Evolutionary conservation across 2,113 vertebrate genomes (phyloP), one percentile per base, ranked within the genome.

Genomic region (Eublepharis macularius): DNA sequence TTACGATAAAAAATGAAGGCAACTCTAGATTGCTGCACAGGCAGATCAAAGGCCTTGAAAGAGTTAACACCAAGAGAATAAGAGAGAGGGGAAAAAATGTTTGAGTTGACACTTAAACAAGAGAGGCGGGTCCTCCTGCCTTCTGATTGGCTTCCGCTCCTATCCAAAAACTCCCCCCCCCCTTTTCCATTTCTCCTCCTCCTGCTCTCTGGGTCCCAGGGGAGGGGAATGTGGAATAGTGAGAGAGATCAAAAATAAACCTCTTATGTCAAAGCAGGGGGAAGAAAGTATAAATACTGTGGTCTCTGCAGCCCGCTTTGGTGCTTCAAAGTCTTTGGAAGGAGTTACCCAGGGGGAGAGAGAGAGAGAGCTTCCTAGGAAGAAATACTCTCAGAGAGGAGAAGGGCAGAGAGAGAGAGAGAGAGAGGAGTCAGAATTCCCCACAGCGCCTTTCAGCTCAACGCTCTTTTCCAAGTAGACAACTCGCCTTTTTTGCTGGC

Each of bases 181-280:
- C 84, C 63, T 83, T 77, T 84, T 80, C 6, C 87, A 89, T 88
- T 89, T 65, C 78, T 86, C 84, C 90, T 86, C 90, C 91, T 88
- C 92, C 83, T 75, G 65, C 87, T 86, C 93, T 91, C 90, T 60
- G 93, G 91, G 92, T 94, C 95, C 94, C 95, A 92, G 96, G 97
- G 98, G 98, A 98, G 97, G 97, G 97, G 97, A 97, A 94, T 95
- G 95, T 94, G 96, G 96, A 96, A 94, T 96, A 96, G 96, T 94
- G 93, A 95, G 96, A 94, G 97, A 94, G 97, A 97, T 97, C 97
- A 97, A 97, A 98, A 98, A 98, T 97, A 98, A 97, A 95, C 97
- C 96, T 96, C 97, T 96, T 97, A 90, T 96, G 97, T 98, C 97
- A 96, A 97, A 96, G 95, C 95, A 95, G 96, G 95, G 95, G 94